These are phyloP conservation scores for Dermochelys coriacea DNA, from an alignment of 2,797 vertebrate species.

Conservation along the genomic window DNA sequence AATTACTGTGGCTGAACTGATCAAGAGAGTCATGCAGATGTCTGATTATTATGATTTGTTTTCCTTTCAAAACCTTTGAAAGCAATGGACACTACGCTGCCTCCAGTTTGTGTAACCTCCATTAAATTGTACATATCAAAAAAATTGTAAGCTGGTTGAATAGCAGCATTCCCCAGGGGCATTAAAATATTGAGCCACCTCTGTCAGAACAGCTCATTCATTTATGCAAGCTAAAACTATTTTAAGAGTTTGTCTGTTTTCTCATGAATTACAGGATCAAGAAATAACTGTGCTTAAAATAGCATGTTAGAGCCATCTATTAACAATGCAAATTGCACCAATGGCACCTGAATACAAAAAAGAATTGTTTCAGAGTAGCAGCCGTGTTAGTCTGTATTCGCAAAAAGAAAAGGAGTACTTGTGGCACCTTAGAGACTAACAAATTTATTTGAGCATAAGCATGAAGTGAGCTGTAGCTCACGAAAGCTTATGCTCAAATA, in stretches of 20 bases:
- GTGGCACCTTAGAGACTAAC: too few species aligned
- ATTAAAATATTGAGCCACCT: accelerated
- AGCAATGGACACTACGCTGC: accelerated
- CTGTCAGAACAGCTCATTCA: accelerated
- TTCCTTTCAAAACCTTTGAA: accelerated
- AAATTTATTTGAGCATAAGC: too few species aligned
- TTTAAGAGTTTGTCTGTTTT: not conserved
- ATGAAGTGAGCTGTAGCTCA: too few species aligned
- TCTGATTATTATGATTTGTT: accelerated
- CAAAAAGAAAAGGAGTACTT: too few species aligned
- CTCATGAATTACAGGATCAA: conserved; percentile 14
- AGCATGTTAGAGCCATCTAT: not conserved
- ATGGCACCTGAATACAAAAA: conserved; percentile 34
- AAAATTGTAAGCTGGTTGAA: accelerated
- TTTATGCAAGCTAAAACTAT: not conserved
- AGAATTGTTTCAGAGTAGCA: too few species aligned
- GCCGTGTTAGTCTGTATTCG: too few species aligned
- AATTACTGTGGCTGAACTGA: accelerated
- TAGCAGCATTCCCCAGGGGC: accelerated
- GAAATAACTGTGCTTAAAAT: conserved; percentile 24
- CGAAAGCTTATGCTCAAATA: too few species aligned
- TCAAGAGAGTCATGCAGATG: accelerated
- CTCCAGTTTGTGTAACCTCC: accelerated
- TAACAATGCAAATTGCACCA: not conserved
- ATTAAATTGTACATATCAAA: accelerated